Base-by-base conservation (phyloP, 2,888 invertebrate genomes). In the Paralinhomoeus sp. region DNA sequence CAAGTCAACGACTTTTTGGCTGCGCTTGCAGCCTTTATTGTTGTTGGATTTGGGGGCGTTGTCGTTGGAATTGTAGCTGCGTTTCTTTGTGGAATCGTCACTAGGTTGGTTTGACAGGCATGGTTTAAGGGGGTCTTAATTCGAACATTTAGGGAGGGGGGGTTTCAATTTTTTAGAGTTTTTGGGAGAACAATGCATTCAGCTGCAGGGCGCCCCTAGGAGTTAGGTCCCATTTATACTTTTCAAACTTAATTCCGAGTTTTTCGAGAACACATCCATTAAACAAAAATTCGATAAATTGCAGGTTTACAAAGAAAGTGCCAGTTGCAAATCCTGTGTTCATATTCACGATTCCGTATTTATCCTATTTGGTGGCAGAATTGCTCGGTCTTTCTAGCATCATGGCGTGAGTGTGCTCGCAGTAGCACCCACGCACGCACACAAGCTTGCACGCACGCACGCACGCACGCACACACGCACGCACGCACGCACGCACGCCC, bases 311-410 rank as follows among this genome's bases (percentile, higher is more conserved):
- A 0, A 73, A 85, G 62, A 81, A 87, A 68, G 89, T 89, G 51
- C 76, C 85, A 49, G 85, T 91, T 53, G 85, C 93, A 54, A 91
- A 93, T 66, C 91, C 91, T 17, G 80, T 93, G 61, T 87, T 93
- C 69, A 84, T 97, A 62, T 87, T 93, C 63, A 80, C 91, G 45
- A 83, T 93, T 78, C 87, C 91, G 44, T 97, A 93, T 64, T 69
- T 89, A 62, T 82, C 91, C 47, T 93, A 93, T 66, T 72, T 97
- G 44, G 82, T 80, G 62, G 89, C 91, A 41, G 93, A 97, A 70
- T 83, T 91, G 70, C 85, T 93, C 67, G 89, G 91, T 62, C 78
- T 91, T 75, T 91, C 91, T 51, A 89, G 91, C 46, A 93, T 97
- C 57, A 71, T 97, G 57, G 83, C 93, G 93, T 93, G 70, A 82